Percentiles rank a stretch among this genome's conserved stretches.
Conservation (phyloP, 1,140 invertebrate genomes). For the Drosophila orosa region DNA sequence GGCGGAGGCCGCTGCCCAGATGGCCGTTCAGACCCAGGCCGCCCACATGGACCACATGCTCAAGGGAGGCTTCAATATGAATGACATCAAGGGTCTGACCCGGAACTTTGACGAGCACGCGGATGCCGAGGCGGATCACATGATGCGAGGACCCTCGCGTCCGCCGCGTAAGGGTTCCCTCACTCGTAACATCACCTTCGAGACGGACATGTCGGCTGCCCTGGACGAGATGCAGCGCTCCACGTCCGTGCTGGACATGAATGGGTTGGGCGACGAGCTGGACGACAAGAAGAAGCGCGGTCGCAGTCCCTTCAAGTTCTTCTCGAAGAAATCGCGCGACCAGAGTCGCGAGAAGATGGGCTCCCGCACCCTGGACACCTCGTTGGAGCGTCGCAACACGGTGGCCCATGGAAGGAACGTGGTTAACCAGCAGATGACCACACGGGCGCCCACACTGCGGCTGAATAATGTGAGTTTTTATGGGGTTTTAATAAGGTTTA, state of each 20-base stretch:
- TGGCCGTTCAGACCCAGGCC: constrained; percentile 84
- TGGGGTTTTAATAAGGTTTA: neutral
- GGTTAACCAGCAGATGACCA: constrained; percentile 76
- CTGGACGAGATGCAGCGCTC: constrained; percentile 87
- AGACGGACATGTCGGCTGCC: constrained; percentile 59
- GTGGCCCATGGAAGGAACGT: constrained; percentile 82
- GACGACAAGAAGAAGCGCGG: constrained; percentile 94
- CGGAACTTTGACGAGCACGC: constrained; percentile 93
- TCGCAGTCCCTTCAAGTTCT: constrained; percentile 94
- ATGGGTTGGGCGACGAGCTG: constrained; percentile 86
- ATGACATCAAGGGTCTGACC: constrained; percentile 95
- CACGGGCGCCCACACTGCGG: constrained; percentile 69
- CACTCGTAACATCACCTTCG: constrained; percentile 85
- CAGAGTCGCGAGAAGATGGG: constrained; percentile 80
- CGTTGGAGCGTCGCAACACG: constrained; percentile 75
- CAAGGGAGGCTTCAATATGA: constrained; percentile 96
- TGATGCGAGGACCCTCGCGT: constrained; percentile 86
- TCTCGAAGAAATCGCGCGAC: constrained; percentile 81
- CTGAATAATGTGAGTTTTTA: constrained; percentile 62
- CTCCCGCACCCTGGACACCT: constrained; percentile 53
- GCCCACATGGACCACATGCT: constrained; percentile 96
- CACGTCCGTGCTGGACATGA: constrained; percentile 90
- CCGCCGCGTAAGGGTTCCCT: constrained; percentile 91
- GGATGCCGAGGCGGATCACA: constrained; percentile 88
- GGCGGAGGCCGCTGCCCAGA: constrained; percentile 85